These are phyloP conservation scores for Lutra lutra DNA, from an alignment of 2,797 vertebrate species.

Conservation along the genomic window DNA sequence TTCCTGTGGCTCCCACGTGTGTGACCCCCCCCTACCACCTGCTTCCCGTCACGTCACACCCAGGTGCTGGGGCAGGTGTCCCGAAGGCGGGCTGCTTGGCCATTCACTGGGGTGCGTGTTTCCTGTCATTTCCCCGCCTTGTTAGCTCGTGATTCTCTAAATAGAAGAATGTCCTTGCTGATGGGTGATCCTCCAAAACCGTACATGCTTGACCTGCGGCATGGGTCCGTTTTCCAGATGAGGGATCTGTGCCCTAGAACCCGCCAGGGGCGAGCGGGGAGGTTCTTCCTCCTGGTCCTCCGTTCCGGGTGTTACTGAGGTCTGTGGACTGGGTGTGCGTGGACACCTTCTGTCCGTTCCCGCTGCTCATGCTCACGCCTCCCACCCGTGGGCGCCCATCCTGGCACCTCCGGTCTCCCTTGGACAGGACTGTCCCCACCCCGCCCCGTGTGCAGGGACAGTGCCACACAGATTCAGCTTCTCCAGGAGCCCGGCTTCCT, in stretches of 20 bases:
- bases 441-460: neutral
- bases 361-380: neutral
- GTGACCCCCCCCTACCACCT: fast-evolving
- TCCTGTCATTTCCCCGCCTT: neutral
- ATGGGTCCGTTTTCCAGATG: neutral
- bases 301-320: neutral
- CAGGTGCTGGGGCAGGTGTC: neutral
- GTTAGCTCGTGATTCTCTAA: neutral
- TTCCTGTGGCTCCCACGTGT: neutral
- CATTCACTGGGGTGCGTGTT: neutral
- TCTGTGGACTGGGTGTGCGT: neutral
- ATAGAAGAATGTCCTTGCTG: neutral
- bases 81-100: fast-evolving
- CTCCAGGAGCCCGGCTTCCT: neutral
- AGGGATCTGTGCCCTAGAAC: neutral
- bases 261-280: too few species aligned
- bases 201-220: neutral
- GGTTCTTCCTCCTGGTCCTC: neutral
- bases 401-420: neutral
- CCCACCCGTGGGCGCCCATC: fast-evolving
- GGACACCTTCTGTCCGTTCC: too few species aligned
- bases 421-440: fast-evolving
- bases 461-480: too few species aligned
- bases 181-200: neutral
- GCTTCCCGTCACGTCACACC: fast-evolving